Evolutionary conservation across 1,140 invertebrate species (phyloP).

Genomic region (Sitobion miscanthi): DNA sequence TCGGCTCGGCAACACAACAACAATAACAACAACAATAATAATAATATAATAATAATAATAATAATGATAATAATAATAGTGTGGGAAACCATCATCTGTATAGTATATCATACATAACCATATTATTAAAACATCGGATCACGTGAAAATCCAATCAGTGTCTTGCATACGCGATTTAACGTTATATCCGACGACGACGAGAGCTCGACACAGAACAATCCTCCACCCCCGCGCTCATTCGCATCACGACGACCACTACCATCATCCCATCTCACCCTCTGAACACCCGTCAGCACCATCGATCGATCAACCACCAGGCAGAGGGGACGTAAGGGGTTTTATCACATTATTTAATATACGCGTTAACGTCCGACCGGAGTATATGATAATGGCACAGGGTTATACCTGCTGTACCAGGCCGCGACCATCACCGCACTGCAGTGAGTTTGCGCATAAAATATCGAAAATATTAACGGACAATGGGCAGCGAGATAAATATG

Average conservation of each 20-base stretch:
- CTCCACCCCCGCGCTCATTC: not conserved
- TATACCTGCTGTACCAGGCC: not conserved
- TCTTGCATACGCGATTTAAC: not conserved
- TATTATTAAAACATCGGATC: not conserved
- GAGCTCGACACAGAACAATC: not conserved
- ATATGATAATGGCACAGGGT: not conserved
- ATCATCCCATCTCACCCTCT: not conserved
- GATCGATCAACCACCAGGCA: not conserved
- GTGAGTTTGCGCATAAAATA: not conserved
- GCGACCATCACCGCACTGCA: not conserved
- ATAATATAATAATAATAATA: not conserved
- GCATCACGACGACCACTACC: not conserved
- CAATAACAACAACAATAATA: not conserved
- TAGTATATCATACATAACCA: not conserved
- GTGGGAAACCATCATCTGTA: not conserved
- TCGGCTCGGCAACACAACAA: not conserved
- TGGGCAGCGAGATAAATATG: not conserved
- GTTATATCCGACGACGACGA: not conserved
- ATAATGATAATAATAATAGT: not conserved
- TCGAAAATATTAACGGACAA: not conserved
- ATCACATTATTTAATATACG: not conserved
- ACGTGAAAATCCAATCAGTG: conserved; percentile 6
- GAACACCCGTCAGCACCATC: not conserved
- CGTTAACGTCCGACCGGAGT: not conserved
- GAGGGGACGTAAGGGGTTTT: not conserved